These are phyloP conservation scores for Elephas maximus DNA, from an alignment of 2,113 vertebrate species.

Conservation along the genomic window DNA sequence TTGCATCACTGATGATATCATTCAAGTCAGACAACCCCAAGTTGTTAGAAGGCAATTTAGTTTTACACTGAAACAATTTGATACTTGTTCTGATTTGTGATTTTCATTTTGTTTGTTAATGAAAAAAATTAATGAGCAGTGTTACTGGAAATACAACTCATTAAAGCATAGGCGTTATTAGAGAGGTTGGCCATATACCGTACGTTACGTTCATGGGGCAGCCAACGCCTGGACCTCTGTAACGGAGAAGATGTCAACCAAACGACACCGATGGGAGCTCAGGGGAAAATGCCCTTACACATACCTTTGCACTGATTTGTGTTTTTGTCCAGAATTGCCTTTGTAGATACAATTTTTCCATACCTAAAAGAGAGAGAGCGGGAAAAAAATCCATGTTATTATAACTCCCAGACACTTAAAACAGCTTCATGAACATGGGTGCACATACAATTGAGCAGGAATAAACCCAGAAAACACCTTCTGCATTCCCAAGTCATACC, in stretches of 20 bases:
- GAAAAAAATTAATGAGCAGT: constrained; percentile 91
- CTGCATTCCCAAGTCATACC: constrained; percentile 31
- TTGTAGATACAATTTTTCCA: constrained; percentile 99
- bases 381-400: constrained; percentile 75
- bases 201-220: constrained; percentile 74
- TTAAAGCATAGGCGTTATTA: constrained; percentile 84
- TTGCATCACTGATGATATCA: constrained; percentile 89
- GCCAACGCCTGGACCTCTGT: constrained; percentile 67
- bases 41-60: constrained; percentile 90
- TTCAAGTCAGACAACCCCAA: constrained; percentile 87
- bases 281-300: constrained; percentile 73
- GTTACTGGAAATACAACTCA: constrained; percentile 87
- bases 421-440: constrained; percentile 9
- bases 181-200: constrained; percentile 80
- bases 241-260: constrained; percentile 63
- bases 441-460: constrained; percentile 21
- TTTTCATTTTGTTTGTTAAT: constrained; percentile 92
- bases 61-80: constrained; percentile 87
- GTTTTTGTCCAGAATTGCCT: constrained; percentile 99
- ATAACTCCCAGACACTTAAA: constrained; percentile 33
- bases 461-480: constrained; percentile 31
- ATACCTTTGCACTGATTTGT: constrained; percentile 99
- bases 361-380: constrained; percentile 91
- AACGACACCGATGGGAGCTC: constrained; percentile 60
- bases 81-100: constrained; percentile 91